Base-by-base conservation (phyloP, 1,140 invertebrate genomes). In the Myzus persicae region DNA sequence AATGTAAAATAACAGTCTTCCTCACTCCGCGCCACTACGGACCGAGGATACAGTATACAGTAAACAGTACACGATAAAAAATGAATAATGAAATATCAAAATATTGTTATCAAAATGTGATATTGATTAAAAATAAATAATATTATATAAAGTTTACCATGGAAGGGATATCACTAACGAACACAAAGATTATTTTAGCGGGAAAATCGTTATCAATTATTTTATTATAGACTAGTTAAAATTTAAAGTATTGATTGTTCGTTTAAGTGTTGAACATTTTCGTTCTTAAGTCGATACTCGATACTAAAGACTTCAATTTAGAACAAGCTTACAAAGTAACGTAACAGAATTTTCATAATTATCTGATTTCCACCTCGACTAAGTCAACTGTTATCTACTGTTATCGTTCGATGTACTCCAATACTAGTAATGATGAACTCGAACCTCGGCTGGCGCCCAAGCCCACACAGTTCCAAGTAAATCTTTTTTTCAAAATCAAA, bases 401-500 rank as follows among this genome's bases (percentile, higher is more conserved):
- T 38, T 51, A 7, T 51, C n/a, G 2, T 36, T 22, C 89, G 38
- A 93, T 93, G 91, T 93, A 54, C 26, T 54, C 46, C 9, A 85
- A 93, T 48, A 18, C 46, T 40, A 46, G 38, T 46, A 46, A 85
- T 2, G 91, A 93, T 93, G 91, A 93, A 93, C 67, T 93, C 40
- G 91, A 93, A 93, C 91, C 91, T 40, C 91, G 91, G 40, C 9
- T 38, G 26, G 91, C 36, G 9, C 91, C 91, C 26, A 93, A 85
- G 24, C 91, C 91, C 14, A 93, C 91, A 20, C 81, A 93, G 9
- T 93, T 93, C n/a, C 91, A 93, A 93, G 91, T 93, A 93, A 93
- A 51, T 85, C 11, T 42, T 48, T 81, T 81, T 46, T 81, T 7
- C 42, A 6, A n/a, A n/a, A 38, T 84, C 0, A 24, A 46, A 76